Evolutionary conservation across 1,140 invertebrate species (phyloP).

Genomic region (Mercenaria mercenaria): DNA sequence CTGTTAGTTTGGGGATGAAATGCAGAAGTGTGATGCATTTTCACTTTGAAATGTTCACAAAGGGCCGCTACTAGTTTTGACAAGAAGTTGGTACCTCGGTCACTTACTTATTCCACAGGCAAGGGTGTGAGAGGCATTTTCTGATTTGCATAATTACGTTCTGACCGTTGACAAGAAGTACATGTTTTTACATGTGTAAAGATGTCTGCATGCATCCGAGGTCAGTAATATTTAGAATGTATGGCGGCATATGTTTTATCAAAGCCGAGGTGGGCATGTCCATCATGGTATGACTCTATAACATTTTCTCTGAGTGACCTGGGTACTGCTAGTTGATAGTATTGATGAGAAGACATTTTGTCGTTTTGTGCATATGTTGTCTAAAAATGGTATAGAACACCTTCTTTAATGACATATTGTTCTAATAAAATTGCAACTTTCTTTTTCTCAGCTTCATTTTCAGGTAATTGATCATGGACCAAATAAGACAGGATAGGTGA

Average conservation of each 20-base stretch:
- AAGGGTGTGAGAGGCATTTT: conserved; percentile 36
- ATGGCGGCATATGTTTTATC: conserved; percentile 38
- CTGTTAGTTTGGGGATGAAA: conserved; percentile 73
- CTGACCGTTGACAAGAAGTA: conserved; percentile 49
- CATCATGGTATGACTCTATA: conserved; percentile 63
- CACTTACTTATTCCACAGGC: conserved; percentile 59
- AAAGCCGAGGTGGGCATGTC: conserved; percentile 53
- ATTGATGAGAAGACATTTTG: neutral
- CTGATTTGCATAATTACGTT: conserved; percentile 23
- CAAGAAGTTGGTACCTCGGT: conserved; percentile 67
- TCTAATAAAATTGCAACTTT: neutral
- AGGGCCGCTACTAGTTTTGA: conserved; percentile 64
- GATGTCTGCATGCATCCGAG: conserved; percentile 64
- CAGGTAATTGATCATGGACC: neutral
- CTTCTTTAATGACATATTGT: conserved; percentile 61
- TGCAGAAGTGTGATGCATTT: conserved; percentile 64
- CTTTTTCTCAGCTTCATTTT: neutral
- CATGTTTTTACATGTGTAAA: conserved; percentile 54
- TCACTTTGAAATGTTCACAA: conserved; percentile 70
- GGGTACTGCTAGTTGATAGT: conserved; percentile 61
- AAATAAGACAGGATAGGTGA: conserved; percentile 29
- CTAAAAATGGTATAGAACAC: conserved; percentile 57
- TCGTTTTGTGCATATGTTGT: conserved; percentile 12
- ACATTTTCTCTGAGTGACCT: conserved; percentile 21
- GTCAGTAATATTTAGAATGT: conserved; percentile 65